A percentile compares a stretch with the other conserved stretches of the same genome.
Conservation (phyloP, 2,113 vertebrate genomes). For the Capreolus pygargus region DNA sequence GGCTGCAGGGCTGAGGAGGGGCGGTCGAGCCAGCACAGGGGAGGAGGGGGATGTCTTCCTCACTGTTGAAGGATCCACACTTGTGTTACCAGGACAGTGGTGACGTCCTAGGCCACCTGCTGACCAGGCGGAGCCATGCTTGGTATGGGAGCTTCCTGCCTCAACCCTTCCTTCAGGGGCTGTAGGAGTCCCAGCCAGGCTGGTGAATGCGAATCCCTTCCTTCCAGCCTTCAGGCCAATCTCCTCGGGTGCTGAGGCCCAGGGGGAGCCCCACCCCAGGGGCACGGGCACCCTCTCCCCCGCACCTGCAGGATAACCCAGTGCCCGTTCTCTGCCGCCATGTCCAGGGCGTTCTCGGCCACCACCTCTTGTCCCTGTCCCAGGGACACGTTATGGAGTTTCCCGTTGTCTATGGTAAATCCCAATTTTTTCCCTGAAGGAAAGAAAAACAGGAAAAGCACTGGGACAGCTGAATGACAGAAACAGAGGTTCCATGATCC, state of each 20-base stretch:
- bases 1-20: background rate
- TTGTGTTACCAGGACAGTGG: accelerated
- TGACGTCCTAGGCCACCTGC: accelerated
- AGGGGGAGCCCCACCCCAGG: background rate
- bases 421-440: conserved; percentile 78
- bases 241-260: accelerated
- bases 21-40: accelerated
- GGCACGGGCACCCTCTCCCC: background rate
- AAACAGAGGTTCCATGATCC: accelerated
- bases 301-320: conserved; percentile 86
- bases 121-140: accelerated
- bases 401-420: conserved; percentile 83
- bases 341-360: conserved; percentile 78
- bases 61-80: background rate
- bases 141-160: accelerated
- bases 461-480: background rate
- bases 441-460: background rate
- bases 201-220: accelerated
- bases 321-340: conserved; percentile 78
- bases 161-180: background rate
- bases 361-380: conserved; percentile 84
- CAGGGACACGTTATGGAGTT: conserved; percentile 83
- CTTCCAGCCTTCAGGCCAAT: background rate
- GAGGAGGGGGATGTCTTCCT: no score
- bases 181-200: background rate